Evolutionary conservation across 2,797 vertebrate genomes (phyloP), one percentile per base, ranked within the genome.

Genomic region (Malacoraja senta): DNA sequence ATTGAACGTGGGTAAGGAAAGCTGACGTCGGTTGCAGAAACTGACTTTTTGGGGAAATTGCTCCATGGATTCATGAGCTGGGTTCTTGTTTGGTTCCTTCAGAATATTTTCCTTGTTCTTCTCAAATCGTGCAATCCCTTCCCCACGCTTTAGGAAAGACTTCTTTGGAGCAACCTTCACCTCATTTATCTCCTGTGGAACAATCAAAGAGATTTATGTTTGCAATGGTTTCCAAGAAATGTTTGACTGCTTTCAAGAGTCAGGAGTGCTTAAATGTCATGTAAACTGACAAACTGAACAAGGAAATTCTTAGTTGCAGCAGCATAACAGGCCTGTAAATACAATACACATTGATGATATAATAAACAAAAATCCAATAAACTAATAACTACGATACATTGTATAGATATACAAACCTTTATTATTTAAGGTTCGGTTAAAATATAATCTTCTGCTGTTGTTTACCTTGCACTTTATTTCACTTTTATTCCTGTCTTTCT

Each of bases 111-210:
- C 86, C 93, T 94, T 94, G 21, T 61, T 95, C 94, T 95, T 96
- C 93, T 95, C 94, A 81, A 94, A 91, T 92, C 94, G 95, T 93
- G 63, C 93, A 74, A 93, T 94, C 35, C 93, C 93, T 1, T 96
- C 94, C 44, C 94, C 95, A 94, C 68, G 21, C 94, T 95, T 95
- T 81, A 96, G 94, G 92, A 96, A 96, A 93, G 92, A 76, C 29
- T 93, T 95, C 68, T 0, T 80, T 94, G 93, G 61, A 83, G 63
- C 81, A 83, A 21, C 19, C 92, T 92, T 94, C 93, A 7, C 29
- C 29, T 94, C 94, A 38, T 2, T 29, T 12, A 13, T 26, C 0
- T 76, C 93, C 94, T 95, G 68, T 24, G 93, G 93, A 68, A 35
- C 93, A 93, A 12, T 72, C 35, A 53, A 91, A 91, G 24, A 76